Conservation (phyloP, 1,140 invertebrate species). For the Chymomyza costata region DNA sequence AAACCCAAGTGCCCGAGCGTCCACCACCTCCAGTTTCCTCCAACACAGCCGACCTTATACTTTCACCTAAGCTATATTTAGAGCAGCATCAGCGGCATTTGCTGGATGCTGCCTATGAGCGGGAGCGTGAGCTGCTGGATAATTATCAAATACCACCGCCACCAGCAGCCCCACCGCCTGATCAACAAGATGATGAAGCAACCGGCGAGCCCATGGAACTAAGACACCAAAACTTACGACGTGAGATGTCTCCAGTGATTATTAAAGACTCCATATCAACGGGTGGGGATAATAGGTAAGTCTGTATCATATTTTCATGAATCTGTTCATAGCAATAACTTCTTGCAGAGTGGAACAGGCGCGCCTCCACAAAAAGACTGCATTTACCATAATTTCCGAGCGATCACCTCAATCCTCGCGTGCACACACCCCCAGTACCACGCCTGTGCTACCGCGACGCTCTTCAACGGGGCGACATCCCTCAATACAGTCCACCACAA, state of each 20-base stretch:
- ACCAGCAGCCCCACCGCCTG: conserved; percentile 39
- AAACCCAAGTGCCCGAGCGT: conserved; percentile 13
- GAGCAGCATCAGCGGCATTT: conserved; percentile 45
- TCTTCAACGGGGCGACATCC: conserved; percentile 45
- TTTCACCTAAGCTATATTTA: conserved; percentile 56
- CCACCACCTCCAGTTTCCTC: conserved; percentile 28
- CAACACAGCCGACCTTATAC: conserved; percentile 29
- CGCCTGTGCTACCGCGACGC: conserved; percentile 32
- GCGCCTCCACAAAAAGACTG: conserved; percentile 75
- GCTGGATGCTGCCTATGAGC: conserved; percentile 15
- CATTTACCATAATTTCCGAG: conserved; percentile 80
- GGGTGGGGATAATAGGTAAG: conserved; percentile 68
- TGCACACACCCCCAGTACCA: conserved; percentile 66
- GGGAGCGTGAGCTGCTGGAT: conserved; percentile 24
- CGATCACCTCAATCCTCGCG: conserved; percentile 67
- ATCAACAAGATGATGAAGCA: conserved; percentile 6
- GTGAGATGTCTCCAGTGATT: conserved; percentile 61
- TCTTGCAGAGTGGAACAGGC: conserved; percentile 69
- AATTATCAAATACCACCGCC: conserved; percentile 37
- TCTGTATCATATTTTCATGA: no score
- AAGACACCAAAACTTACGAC: conserved; percentile 9
- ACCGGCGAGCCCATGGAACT: conserved; percentile 7
- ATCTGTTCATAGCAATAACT: no score
- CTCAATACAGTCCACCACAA: conserved; percentile 74
- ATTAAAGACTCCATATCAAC: conserved; percentile 59